Evolutionary conservation across 2,797 vertebrate species (phyloP), one percentile per base, ranked within the genome.

Genomic region (Cygnus olor): DNA sequence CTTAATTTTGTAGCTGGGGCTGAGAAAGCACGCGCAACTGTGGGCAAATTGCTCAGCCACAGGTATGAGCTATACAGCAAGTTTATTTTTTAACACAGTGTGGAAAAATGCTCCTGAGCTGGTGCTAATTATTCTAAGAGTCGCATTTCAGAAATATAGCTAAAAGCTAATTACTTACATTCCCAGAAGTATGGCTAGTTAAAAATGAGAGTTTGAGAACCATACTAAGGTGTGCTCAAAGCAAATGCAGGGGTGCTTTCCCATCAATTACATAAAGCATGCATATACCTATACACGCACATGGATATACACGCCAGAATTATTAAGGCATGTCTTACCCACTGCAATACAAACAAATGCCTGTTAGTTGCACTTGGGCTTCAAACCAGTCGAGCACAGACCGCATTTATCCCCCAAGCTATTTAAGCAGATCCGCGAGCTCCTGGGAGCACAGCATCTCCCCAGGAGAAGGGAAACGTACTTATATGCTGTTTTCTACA

Each of bases 61-160:
- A 11, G 44, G 10, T 64, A 73, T 2, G 21, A 85, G n/a, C 53
- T 30, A 3, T 2, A 47, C 0, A 0, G 34, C 30, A 36, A 0
- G 9, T 25, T 17, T 44, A 53, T 34, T 25, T 58, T 45, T 45
- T 18, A 47, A 47, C 45, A 47, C 20, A 16, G 19, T 2, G 16
- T 18, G 44, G 68, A 49, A 22, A 64, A 65, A 51, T 5, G 20
- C 34, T 65, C 63, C 57, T 79, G 40, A 76, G 70, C 14, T 22
- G 32, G 4, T 56, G 60, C n/a, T 49, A 27, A 79, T 66, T 27
- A 22, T 36, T 30, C 40, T 0, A 10, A 36, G 42, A 66, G 64
- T 19, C 0, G 1, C 19, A n/a, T 63, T 56, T 84, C 85, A 81
- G 76, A 45, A 89, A 49, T 2, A 20, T 2, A 77, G 57, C 40